Evolutionary conservation across 2,888 invertebrate species (phyloP).

Genomic region (Andrena praecox): DNA sequence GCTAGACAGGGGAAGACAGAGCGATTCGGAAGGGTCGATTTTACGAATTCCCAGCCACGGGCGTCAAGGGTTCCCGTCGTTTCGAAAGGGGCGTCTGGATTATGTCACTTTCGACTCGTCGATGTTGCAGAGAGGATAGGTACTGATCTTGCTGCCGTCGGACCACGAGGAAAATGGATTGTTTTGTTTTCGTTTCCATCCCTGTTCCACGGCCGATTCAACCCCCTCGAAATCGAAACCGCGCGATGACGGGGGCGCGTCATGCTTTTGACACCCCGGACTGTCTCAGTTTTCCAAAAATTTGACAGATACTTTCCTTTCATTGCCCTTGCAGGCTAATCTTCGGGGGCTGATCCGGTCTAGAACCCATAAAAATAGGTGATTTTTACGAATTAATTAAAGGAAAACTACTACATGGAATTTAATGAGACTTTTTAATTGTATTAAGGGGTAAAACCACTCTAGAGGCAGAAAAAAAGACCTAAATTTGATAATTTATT

Average conservation of each 20-base stretch:
- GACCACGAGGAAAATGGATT: constrained; percentile 75
- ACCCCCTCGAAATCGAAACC: constrained; percentile 54
- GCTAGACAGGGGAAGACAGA: neutral
- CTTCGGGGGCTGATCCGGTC: neutral
- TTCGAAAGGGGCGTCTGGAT: constrained; percentile 78
- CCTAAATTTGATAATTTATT: no score
- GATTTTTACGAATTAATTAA: no score
- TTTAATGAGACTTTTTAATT: no score
- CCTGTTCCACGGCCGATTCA: constrained; percentile 62
- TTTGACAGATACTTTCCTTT: neutral
- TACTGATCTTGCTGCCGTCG: constrained; percentile 52
- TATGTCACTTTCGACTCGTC: constrained; percentile 75
- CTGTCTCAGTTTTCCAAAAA: constrained; percentile 7
- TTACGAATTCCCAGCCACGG: constrained; percentile 57
- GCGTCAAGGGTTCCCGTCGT: constrained; percentile 77
- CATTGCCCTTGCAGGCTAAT: neutral
- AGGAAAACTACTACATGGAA: no score
- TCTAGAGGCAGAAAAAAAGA: no score
- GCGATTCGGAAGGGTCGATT: constrained; percentile 47
- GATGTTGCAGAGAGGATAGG: constrained; percentile 62
- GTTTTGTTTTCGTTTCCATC: constrained; percentile 75
- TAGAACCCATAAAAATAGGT: no score
- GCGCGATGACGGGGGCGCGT: neutral
- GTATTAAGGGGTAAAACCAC: no score
- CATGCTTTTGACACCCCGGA: constrained; percentile 24